Evolutionary conservation across 2,113 vertebrate species (phyloP).

Genomic region (Melanerpes formicivorus): DNA sequence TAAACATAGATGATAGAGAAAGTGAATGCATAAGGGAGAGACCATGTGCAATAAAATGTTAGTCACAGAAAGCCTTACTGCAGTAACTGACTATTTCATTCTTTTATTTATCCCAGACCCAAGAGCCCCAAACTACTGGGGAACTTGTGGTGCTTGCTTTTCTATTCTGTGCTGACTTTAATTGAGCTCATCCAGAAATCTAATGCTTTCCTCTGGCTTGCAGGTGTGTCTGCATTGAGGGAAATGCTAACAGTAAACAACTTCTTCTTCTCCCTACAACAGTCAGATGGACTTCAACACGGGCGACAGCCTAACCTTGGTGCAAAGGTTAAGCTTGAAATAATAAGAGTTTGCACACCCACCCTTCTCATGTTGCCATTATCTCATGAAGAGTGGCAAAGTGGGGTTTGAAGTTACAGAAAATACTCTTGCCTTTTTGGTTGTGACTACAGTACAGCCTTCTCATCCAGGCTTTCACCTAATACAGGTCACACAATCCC

Average conservation of each 20-base stretch:
- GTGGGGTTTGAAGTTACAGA: no score
- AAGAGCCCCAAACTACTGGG: neutral
- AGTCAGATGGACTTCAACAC: neutral
- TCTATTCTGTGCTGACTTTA: neutral
- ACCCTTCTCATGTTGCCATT: neutral
- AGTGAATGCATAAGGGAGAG: neutral
- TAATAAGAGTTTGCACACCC: neutral
- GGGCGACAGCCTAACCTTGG: neutral
- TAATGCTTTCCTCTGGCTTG: neutral
- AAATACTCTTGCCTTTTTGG: neutral
- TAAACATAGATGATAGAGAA: neutral
- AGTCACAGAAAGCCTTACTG: neutral
- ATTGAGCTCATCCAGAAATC: neutral
- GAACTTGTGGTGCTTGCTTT: neutral
- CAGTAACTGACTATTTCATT: neutral
- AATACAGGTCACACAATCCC: neutral
- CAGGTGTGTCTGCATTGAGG: fast-evolving
- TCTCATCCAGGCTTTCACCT: neutral
- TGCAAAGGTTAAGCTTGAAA: neutral
- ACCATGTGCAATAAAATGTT: neutral
- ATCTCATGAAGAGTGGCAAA: neutral
- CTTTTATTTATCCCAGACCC: neutral
- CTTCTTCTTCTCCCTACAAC: neutral
- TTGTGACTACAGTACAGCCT: neutral
- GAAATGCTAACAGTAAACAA: neutral